phyloP scores from a whole-genome alignment of 2,888 invertebrate genomes.

The Hymenopus coronatus region DNA sequence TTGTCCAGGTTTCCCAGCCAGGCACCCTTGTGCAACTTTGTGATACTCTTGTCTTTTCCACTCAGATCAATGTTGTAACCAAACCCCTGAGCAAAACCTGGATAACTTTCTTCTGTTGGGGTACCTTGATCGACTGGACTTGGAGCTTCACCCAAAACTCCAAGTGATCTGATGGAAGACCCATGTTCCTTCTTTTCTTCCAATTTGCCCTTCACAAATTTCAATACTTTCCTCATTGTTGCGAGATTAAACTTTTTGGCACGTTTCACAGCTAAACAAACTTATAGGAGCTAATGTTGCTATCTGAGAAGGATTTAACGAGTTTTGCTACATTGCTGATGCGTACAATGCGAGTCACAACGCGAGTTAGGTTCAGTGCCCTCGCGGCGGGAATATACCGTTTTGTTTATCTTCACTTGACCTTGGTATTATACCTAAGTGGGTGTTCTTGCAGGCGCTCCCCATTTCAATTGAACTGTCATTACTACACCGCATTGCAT shows the following conservation, averaged over 20 bases:
- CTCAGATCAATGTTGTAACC: constrained; percentile 40
- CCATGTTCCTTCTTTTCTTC: constrained; percentile 39
- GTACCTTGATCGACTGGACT: constrained; percentile 19
- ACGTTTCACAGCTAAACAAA: neutral
- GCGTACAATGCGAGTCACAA: neutral
- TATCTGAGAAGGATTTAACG: neutral
- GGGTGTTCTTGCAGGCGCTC: neutral
- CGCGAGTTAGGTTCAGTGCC: neutral
- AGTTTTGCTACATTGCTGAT: neutral
- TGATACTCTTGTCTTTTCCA: constrained; percentile 41
- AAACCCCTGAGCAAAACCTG: constrained; percentile 25
- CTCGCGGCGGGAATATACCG: neutral
- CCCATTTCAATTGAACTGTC: neutral
- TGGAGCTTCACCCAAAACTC: constrained; percentile 23
- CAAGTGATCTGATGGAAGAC: constrained; percentile 3
- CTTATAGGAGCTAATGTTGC: too few relatives aligned
- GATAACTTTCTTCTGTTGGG: constrained; percentile 19
- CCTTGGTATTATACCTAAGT: neutral
- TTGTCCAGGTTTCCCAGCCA: constrained; percentile 42
- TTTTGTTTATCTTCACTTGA: neutral
- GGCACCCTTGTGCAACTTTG: constrained; percentile 41
- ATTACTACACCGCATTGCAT: neutral
- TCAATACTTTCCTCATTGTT: constrained; percentile 42
- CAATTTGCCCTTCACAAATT: constrained; percentile 42
- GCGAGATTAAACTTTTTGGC: neutral